phyloP scores from a whole-genome alignment of 1,140 invertebrate species.

The Nymphalis io region DNA sequence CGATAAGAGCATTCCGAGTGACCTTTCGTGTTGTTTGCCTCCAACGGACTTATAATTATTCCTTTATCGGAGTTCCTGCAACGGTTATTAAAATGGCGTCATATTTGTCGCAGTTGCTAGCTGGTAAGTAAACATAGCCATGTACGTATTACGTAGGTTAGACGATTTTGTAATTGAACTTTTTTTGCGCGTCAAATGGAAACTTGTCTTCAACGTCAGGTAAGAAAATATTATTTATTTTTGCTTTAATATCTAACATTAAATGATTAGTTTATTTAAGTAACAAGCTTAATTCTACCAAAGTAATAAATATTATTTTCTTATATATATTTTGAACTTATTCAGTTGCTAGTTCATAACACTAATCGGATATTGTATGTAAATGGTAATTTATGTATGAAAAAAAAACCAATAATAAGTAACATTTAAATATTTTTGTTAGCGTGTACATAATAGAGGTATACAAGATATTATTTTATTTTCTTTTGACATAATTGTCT shows the following conservation, averaged over 20 bases:
- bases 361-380: too few relatives aligned
- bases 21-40: slow-evolving; percentile 49
- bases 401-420: too few relatives aligned
- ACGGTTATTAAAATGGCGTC: slow-evolving; percentile 38
- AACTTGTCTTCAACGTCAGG: slow-evolving; percentile 29
- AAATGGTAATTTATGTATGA: too few relatives aligned
- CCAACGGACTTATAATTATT: slow-evolving; percentile 26
- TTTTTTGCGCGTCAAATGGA: slow-evolving; percentile 31
- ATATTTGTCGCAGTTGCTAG: slow-evolving; percentile 27
- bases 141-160: slow-evolving; percentile 12
- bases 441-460: too few relatives aligned
- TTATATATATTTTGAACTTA: too few relatives aligned
- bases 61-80: slow-evolving; percentile 32
- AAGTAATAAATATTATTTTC: background rate
- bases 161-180: slow-evolving; percentile 25
- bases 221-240: slow-evolving; percentile 25
- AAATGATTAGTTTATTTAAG: background rate
- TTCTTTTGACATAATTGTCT: too few relatives aligned
- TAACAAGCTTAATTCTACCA: background rate
- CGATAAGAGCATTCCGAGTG: slow-evolving; percentile 60
- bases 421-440: too few relatives aligned
- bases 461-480: too few relatives aligned
- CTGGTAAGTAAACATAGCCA: slow-evolving; percentile 39
- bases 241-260: background rate
- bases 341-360: too few relatives aligned